phyloP scores from a whole-genome alignment of 2,888 invertebrate species.

The Slavum lentiscoides region DNA sequence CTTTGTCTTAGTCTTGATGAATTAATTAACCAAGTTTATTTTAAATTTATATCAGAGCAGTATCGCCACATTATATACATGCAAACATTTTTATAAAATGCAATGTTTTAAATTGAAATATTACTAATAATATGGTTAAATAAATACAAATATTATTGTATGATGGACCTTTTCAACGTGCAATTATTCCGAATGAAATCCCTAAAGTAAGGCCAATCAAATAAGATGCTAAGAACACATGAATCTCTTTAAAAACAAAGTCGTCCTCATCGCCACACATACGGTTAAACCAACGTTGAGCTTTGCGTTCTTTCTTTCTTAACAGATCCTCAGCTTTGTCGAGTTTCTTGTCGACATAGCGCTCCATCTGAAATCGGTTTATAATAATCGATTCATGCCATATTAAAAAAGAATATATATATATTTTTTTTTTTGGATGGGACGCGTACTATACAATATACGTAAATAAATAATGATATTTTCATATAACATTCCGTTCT shows the following conservation, averaged over 20 bases:
- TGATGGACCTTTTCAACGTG: conserved; percentile 42
- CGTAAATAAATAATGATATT: conserved; percentile 43
- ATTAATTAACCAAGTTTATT: background rate
- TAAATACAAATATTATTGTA: background rate
- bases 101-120: background rate
- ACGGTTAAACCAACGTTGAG: conserved; percentile 70
- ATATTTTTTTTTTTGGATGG: background rate
- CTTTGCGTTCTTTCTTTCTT: conserved; percentile 72
- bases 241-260: conserved; percentile 74
- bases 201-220: conserved; percentile 79
- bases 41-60: conserved; percentile 23
- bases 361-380: conserved; percentile 70
- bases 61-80: conserved; percentile 14
- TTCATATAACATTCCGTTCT: background rate
- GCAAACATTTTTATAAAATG: background rate
- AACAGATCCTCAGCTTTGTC: conserved; percentile 77
- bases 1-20: background rate
- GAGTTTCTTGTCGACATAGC: conserved; percentile 78
- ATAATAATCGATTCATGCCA: conserved; percentile 45
- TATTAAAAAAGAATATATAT: conserved; percentile 27
- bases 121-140: background rate
- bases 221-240: conserved; percentile 80
- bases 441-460: background rate
- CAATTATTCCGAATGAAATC: conserved; percentile 56
- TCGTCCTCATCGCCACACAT: conserved; percentile 63